These are phyloP conservation scores for Pseudopleuronectes americanus DNA, from an alignment of 2,797 vertebrate genomes.

Conservation along the genomic window DNA sequence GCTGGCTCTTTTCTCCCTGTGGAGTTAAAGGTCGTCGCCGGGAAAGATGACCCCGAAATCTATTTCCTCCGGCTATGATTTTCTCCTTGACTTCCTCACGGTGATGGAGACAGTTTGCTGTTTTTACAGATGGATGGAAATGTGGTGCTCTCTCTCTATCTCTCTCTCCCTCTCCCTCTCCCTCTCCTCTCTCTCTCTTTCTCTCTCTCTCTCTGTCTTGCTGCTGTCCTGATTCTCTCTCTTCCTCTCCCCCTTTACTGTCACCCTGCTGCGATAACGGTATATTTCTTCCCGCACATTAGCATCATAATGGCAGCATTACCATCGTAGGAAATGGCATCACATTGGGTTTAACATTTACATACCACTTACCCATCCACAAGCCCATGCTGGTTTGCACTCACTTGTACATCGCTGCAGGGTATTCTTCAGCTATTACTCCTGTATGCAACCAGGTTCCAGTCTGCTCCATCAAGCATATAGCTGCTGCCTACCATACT, in stretches of 20 bases:
- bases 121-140: constrained; percentile 78
- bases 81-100: constrained; percentile 82
- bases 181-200: constrained; percentile 20
- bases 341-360: constrained; percentile 69
- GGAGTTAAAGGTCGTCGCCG: constrained; percentile 58
- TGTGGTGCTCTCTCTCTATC: constrained; percentile 39
- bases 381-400: constrained; percentile 57
- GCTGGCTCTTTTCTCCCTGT: constrained; percentile 49
- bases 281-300: constrained; percentile 68
- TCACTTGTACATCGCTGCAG: constrained; percentile 46
- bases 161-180: constrained; percentile 34
- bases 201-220: constrained; percentile 21
- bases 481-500: constrained; percentile 29
- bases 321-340: constrained; percentile 63
- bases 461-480: constrained; percentile 40
- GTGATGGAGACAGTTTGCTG: constrained; percentile 79
- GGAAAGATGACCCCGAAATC: constrained; percentile 82
- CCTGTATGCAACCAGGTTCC: constrained; percentile 34
- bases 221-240: constrained; percentile 31
- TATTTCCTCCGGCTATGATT: constrained; percentile 82
- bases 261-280: constrained; percentile 59
- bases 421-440: constrained; percentile 37
- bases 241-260: neutral
- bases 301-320: constrained; percentile 74
- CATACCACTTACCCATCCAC: constrained; percentile 58